These are phyloP conservation scores for Arctia plantaginis DNA, from an alignment of 2,888 invertebrate species.

Conservation along the genomic window DNA sequence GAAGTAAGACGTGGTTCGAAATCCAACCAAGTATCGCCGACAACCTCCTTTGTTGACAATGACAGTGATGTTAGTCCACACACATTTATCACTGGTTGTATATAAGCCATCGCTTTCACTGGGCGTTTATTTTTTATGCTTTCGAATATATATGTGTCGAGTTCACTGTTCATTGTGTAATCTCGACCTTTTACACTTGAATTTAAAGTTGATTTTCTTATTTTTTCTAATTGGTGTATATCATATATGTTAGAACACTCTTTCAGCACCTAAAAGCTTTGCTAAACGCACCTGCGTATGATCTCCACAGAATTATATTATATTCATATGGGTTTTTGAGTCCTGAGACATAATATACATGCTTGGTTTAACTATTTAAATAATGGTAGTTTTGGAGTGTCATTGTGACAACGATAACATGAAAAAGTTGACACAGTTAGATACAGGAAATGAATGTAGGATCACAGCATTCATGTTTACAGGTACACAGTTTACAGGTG, in stretches of 20 bases:
- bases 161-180: not conserved
- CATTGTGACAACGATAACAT: too few species aligned
- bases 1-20: not conserved
- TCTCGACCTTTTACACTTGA: not conserved
- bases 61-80: constrained; percentile 9
- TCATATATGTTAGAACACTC: not conserved
- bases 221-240: not conserved
- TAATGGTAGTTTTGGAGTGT: not conserved
- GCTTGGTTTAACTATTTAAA: not conserved
- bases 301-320: not conserved
- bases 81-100: constrained; percentile 4
- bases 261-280: not conserved
- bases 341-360: not conserved
- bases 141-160: not conserved
- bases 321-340: not conserved
- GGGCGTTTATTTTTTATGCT: not conserved
- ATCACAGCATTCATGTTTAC: not conserved
- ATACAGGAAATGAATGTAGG: not conserved
- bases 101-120: not conserved
- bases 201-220: not conserved
- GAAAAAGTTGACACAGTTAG: too few species aligned
- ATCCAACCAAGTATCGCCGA: constrained; percentile 7
- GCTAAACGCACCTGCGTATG: not conserved
- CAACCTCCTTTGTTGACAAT: constrained; percentile 5
- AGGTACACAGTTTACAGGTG: too few species aligned